Conservation (phyloP, 2,113 vertebrate genomes). For the Rhea americana region DNA sequence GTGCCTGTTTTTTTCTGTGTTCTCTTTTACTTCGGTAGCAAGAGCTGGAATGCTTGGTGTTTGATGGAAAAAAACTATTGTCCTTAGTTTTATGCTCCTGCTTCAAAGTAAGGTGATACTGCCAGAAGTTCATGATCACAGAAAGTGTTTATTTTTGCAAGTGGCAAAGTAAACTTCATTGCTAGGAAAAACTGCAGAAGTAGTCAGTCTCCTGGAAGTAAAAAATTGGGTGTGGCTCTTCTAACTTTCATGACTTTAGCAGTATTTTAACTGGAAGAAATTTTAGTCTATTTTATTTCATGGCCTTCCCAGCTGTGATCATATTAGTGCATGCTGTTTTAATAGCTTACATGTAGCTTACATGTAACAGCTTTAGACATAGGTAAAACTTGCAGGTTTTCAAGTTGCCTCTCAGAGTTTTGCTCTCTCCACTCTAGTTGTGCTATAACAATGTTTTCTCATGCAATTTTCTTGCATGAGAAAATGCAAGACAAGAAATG, state of each 20-base stretch:
- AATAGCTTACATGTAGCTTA: neutral
- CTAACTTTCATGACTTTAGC: neutral
- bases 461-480: neutral
- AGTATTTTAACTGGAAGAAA: neutral
- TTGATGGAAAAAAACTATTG: neutral
- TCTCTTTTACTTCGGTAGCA: constrained; percentile 1
- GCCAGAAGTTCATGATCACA: neutral
- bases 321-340: neutral
- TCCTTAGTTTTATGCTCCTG: neutral
- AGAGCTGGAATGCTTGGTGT: neutral
- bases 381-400: neutral
- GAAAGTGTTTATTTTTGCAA: constrained; percentile 6
- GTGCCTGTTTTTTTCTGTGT: neutral
- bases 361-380: neutral
- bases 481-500: too few relatives aligned
- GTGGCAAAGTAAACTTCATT: neutral
- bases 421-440: neutral
- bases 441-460: neutral
- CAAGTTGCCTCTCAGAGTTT: neutral
- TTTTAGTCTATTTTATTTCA: neutral
- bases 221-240: neutral
- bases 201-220: neutral
- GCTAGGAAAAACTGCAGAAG: neutral
- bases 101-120: neutral
- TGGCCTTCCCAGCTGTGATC: neutral